Evolutionary conservation across 2,113 vertebrate species (phyloP), one percentile per base, ranked within the genome.

Genomic region (Tragulus kanchil): DNA sequence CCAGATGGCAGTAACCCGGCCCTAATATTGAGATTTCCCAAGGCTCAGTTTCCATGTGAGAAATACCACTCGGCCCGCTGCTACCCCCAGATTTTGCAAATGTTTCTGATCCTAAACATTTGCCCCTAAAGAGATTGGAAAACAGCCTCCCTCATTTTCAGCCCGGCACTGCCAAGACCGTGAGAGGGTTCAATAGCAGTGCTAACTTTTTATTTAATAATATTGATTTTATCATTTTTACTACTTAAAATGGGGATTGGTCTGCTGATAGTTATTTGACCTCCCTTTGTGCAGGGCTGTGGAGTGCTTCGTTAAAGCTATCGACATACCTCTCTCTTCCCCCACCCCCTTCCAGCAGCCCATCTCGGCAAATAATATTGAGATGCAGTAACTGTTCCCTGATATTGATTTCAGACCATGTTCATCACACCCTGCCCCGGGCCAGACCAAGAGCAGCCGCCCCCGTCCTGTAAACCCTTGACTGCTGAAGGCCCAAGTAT

Each of bases 211-310:
- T 99, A 98, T 98, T 98, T 98, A 98, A 98, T 96, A 94, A 97
- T 98, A 98, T 99, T 98, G 98, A 99, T 98, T 99, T 98, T 98
- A 98, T 98, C 97, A 98, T 99, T 98, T 98, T 98, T 98, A 97
- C 97, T 98, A 98, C 98, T 98, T 98, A 98, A 98, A 96, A 16
- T 97, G 87, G 96, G 97, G 98, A 98, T 98, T 98, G 96, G 98
- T 96, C 36, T 98, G 98, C 98, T 97, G 98, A 98, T 98, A 97
- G 98, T 98, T 98, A 97, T 98, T 98, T 98, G 98, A 97, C 97
- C 93, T 95, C 97, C 98, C 98, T 98, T 98, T 98, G 98, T 98
- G 98, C 97, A 95, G 62, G 0, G 9, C 98, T 94, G 93, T 96
- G 96, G 98, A 98, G 97, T 95, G 97, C 98, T 98, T 96, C 93